Evolutionary conservation across 2,113 vertebrate genomes (phyloP).

Genomic region (Piliocolobus tephrosceles): DNA sequence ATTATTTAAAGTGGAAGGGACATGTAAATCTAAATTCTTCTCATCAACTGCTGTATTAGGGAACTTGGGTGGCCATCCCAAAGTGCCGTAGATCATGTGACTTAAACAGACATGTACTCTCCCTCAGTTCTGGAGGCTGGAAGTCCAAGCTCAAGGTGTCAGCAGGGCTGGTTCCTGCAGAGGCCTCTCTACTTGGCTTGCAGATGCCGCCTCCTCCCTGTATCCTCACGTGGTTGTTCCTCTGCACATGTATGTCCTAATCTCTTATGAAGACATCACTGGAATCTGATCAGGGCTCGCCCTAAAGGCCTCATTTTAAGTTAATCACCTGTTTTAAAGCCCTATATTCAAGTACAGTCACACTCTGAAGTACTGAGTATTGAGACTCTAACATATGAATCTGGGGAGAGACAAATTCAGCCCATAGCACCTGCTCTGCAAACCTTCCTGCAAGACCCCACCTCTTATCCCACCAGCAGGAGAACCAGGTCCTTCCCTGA

Average conservation of each 20-base stretch:
- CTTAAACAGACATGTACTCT: background rate
- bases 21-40: slow-evolving; percentile 14
- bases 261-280: background rate
- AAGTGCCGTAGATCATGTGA: fast-evolving
- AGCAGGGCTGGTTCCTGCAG: background rate
- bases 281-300: background rate
- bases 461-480: background rate
- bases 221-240: fast-evolving
- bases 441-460: background rate
- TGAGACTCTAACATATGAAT: fast-evolving
- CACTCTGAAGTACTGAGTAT: background rate
- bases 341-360: background rate
- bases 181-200: fast-evolving
- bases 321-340: background rate
- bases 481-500: no score
- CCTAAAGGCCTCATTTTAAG: background rate
- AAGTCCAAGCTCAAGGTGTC: background rate
- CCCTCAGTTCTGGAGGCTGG: background rate
- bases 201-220: fast-evolving
- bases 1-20: slow-evolving; percentile 1
- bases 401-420: fast-evolving
- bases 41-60: fast-evolving
- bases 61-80: fast-evolving
- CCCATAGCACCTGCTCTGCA: background rate
- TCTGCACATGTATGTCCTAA: fast-evolving